Evolutionary conservation across 1,140 invertebrate species (phyloP).

Genomic region (Calephelis nemesis): DNA sequence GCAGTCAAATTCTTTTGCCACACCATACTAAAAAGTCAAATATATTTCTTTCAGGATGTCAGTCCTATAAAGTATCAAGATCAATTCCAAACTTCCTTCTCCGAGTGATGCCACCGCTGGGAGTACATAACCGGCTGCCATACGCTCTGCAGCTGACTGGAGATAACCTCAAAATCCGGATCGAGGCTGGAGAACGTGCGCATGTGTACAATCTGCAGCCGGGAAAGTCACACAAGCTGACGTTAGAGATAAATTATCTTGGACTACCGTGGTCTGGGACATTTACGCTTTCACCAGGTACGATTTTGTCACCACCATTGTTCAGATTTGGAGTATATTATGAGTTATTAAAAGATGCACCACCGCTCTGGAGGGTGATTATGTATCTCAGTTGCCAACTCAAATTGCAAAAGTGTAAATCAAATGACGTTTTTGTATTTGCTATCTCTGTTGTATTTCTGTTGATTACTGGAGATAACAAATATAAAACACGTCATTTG

Average conservation of each 20-base stretch:
- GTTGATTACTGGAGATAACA: no score
- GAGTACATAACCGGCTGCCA: conserved; percentile 88
- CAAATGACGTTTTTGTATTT: no score
- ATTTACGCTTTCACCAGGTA: conserved; percentile 84
- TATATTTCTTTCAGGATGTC: conserved; percentile 44
- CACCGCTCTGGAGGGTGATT: no score
- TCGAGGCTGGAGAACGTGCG: conserved; percentile 86
- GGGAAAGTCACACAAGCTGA: conserved; percentile 80
- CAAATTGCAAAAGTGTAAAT: no score
- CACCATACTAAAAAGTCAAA: background rate
- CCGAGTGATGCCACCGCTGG: conserved; percentile 85
- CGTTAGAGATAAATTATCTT: conserved; percentile 85
- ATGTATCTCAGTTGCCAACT: no score
- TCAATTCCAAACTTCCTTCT: conserved; percentile 87
- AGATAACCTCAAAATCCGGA: conserved; percentile 77
- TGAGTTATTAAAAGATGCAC: no score
- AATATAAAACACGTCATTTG: no score
- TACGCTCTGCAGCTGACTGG: conserved; percentile 82
- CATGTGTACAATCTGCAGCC: conserved; percentile 84
- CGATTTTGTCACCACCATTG: conserved; percentile 1
- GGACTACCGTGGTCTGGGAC: conserved; percentile 85
- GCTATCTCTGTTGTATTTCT: no score
- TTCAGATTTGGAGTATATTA: no score
- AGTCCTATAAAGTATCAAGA: conserved; percentile 67
- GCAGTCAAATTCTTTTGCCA: background rate